Conservation (phyloP, 2,113 vertebrate species). For the Struthio camelus region DNA sequence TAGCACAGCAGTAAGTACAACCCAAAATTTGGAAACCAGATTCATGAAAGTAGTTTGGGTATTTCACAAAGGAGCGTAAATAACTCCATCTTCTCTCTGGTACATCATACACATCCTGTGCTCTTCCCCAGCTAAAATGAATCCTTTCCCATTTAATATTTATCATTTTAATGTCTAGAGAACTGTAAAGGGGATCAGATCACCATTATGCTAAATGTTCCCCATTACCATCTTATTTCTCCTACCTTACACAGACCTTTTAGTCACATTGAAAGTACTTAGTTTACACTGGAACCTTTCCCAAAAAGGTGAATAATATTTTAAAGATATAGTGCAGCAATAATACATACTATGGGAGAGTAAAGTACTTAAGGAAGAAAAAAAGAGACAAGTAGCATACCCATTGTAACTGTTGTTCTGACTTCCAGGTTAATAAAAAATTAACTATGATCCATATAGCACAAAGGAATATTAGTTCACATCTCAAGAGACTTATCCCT, state of each 20-base stretch:
- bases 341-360: background rate
- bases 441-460: background rate
- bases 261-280: background rate
- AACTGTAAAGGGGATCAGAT: background rate
- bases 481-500: background rate
- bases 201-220: background rate
- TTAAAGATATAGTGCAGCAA: background rate
- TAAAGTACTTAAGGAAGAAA: background rate
- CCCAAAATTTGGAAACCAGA: background rate
- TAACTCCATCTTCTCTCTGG: background rate
- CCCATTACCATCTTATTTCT: background rate
- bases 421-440: background rate
- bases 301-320: background rate
- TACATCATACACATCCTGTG: background rate
- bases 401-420: background rate
- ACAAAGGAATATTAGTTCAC: background rate
- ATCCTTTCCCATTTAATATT: background rate
- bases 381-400: background rate
- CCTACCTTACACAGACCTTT: background rate
- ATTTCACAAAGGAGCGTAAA: background rate
- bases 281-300: background rate
- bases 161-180: background rate
- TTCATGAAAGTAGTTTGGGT: background rate
- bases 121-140: background rate
- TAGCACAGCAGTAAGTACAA: background rate